A percentile compares a stretch with the other conserved stretches of the same genome.
Conservation (phyloP, 2,888 invertebrate genomes). For the Magallana nippona region DNA sequence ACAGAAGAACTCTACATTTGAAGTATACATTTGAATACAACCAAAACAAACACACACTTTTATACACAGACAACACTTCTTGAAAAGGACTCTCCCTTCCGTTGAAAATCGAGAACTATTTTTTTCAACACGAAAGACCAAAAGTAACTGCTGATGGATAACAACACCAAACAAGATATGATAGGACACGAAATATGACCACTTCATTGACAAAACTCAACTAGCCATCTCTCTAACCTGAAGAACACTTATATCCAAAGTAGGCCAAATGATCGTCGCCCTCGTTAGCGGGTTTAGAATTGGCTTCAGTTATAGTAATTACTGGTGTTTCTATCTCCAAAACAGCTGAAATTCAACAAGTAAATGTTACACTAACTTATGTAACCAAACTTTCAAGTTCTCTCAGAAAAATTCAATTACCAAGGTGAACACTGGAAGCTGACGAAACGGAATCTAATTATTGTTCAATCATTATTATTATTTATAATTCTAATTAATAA, state of each 20-base stretch:
- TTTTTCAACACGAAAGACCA: too few relatives aligned
- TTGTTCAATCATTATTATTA: too few relatives aligned
- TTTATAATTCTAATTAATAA: too few relatives aligned
- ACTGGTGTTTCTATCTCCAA: constrained; percentile 34
- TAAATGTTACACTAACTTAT: background rate
- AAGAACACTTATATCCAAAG: constrained; percentile 41
- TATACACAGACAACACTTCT: too few relatives aligned
- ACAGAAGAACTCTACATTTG: too few relatives aligned
- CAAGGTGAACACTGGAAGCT: too few relatives aligned
- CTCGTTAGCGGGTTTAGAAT: constrained; percentile 41
- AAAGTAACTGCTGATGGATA: background rate
- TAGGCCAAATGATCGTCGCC: constrained; percentile 45
- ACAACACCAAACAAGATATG: constrained; percentile 19
- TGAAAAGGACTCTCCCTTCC: too few relatives aligned
- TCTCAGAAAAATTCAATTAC: too few relatives aligned
- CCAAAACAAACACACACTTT: too few relatives aligned
- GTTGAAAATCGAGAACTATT: too few relatives aligned
- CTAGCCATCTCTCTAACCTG: constrained; percentile 42
- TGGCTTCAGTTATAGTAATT: constrained; percentile 43
- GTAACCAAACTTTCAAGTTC: background rate
- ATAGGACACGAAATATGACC: background rate
- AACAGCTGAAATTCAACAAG: constrained; percentile 30
- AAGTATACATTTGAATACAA: too few relatives aligned
- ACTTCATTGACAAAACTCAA: constrained; percentile 15
- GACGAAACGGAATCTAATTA: too few relatives aligned